A percentile compares a stretch with the other conserved stretches of the same genome.
phyloP scores from a whole-genome alignment of 2,888 invertebrate genomes.

The Polylopha cassiicola region DNA sequence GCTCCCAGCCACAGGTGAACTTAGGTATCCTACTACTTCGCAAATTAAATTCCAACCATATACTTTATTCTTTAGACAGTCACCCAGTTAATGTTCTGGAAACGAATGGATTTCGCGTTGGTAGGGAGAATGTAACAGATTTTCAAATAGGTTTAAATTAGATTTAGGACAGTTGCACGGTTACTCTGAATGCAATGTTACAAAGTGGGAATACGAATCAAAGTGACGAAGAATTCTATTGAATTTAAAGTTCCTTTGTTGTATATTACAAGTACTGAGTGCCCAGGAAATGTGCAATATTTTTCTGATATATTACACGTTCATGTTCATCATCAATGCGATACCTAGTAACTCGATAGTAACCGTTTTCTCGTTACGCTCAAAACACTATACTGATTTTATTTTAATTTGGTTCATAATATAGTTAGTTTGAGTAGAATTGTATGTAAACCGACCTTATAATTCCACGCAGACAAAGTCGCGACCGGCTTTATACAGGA shows the following conservation, averaged over 20 bases:
- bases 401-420: slow-evolving; percentile 3
- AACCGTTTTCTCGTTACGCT: too few species aligned
- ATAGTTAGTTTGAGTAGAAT: not conserved
- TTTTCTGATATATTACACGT: too few species aligned
- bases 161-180: slow-evolving; percentile 58
- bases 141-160: slow-evolving; percentile 43
- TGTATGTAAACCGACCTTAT: too few species aligned
- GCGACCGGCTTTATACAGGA: too few species aligned
- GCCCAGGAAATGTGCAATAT: not conserved
- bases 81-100: slow-evolving; percentile 24
- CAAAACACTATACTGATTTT: too few species aligned
- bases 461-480: too few species aligned
- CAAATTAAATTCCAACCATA: slow-evolving; percentile 52
- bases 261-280: slow-evolving; percentile 36
- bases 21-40: slow-evolving; percentile 40
- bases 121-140: slow-evolving; percentile 35
- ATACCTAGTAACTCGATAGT: too few species aligned
- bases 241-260: slow-evolving; percentile 52
- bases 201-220: slow-evolving; percentile 47
- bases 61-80: slow-evolving; percentile 37
- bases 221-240: slow-evolving; percentile 57
- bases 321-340: too few species aligned
- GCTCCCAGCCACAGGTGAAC: slow-evolving; percentile 33
- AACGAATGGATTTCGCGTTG: slow-evolving; percentile 30
- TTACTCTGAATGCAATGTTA: slow-evolving; percentile 48